Conservation (phyloP, 1,140 invertebrate genomes). For the Leptopilina clavipes region DNA sequence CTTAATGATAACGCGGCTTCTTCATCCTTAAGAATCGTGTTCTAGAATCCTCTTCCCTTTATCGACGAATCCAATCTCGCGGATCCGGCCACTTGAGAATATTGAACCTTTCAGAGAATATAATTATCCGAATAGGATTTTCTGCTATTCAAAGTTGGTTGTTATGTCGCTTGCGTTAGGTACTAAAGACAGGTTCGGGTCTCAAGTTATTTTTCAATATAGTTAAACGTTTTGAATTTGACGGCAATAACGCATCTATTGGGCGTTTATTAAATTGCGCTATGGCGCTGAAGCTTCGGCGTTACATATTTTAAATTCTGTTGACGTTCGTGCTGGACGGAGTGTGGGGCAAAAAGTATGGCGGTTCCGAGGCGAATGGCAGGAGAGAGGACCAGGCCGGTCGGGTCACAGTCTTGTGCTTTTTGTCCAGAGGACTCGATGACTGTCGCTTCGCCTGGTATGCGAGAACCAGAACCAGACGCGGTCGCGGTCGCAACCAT, state of each 20-base stretch:
- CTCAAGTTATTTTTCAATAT: not conserved
- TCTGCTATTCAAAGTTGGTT: not conserved
- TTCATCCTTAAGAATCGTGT: slow-evolving; percentile 29
- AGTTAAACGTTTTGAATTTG: not conserved
- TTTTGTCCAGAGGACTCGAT: slow-evolving; percentile 57
- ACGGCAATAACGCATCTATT: not conserved
- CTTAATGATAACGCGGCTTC: slow-evolving; percentile 69
- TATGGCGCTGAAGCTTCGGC: slow-evolving; percentile 48
- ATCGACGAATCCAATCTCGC: slow-evolving; percentile 21
- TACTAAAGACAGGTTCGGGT: not conserved
- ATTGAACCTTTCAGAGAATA: not conserved
- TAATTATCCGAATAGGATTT: not conserved
- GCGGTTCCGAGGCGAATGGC: slow-evolving; percentile 63
- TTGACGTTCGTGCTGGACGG: slow-evolving; percentile 65
- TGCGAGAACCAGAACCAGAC: slow-evolving; percentile 47
- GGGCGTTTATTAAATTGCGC: slow-evolving; percentile 11
- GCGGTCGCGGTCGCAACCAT: slow-evolving; percentile 36
- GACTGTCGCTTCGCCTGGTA: slow-evolving; percentile 51
- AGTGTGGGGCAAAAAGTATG: slow-evolving; percentile 69
- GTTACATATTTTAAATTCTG: slow-evolving; percentile 74
- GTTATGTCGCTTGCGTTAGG: not conserved
- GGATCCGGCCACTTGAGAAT: slow-evolving; percentile 17
- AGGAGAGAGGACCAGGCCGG: slow-evolving; percentile 53
- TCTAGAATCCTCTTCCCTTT: slow-evolving; percentile 24
- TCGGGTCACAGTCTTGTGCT: slow-evolving; percentile 66